Conservation (phyloP, 2,888 invertebrate genomes). For the Epinotia ramella region DNA sequence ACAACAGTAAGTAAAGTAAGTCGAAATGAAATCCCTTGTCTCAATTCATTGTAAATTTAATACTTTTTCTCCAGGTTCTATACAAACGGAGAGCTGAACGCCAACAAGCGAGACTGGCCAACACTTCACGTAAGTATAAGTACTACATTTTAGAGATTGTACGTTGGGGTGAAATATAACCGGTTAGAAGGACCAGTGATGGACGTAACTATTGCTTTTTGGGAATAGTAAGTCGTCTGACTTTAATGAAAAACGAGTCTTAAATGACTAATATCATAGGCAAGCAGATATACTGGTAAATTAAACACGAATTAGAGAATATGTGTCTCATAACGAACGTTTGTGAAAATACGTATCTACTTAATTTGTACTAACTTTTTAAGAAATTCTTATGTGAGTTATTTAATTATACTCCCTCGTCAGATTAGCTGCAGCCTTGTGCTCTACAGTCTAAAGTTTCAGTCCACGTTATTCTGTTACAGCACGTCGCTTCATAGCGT, state of each 20-base stretch:
- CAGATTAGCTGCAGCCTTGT: neutral
- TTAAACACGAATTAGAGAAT: no score
- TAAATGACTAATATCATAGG: no score
- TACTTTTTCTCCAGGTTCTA: slow-evolving; percentile 22
- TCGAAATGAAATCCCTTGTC: neutral
- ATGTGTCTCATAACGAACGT: no score
- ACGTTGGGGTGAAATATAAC: neutral
- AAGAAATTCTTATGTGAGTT: neutral
- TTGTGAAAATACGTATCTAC: no score
- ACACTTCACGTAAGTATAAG: slow-evolving; percentile 34
- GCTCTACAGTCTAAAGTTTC: neutral
- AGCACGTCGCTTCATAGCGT: slow-evolving; percentile 61
- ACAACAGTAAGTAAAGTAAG: neutral
- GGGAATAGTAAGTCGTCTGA: no score
- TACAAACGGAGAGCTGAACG: slow-evolving; percentile 38
- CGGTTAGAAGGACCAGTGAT: neutral
- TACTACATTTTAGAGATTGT: neutral
- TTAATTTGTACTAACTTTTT: no score
- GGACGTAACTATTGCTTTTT: neutral
- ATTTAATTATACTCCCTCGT: neutral
- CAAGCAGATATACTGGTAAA: no score
- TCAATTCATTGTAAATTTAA: neutral
- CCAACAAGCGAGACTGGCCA: slow-evolving; percentile 30
- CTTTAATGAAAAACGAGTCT: no score
- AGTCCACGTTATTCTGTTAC: neutral